A percentile compares a stretch with the other conserved stretches of the same genome.
Conservation (phyloP, 2,888 invertebrate species). For the Xylota sylvarum region DNA sequence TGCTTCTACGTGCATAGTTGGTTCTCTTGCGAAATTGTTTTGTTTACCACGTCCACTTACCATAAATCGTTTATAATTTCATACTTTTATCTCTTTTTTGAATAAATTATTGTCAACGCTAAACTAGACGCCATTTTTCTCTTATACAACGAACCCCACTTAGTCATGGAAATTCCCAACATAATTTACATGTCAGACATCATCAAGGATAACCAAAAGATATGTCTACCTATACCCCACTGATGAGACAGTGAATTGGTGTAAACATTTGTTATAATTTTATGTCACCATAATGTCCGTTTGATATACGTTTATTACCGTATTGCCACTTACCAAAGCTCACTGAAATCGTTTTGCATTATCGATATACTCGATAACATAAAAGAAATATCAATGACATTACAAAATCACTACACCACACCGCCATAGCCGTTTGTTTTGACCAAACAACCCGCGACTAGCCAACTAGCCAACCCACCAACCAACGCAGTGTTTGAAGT, state of each 20-base stretch:
- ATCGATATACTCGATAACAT: slow-evolving; percentile 36
- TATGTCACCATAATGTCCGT: slow-evolving; percentile 36
- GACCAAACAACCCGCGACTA: slow-evolving; percentile 13
- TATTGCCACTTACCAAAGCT: slow-evolving; percentile 42
- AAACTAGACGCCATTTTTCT: slow-evolving; percentile 21
- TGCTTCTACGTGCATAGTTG: not conserved
- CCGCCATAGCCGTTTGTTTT: slow-evolving; percentile 41
- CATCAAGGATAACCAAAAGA: slow-evolving; percentile 62
- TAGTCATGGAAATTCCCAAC: slow-evolving; percentile 57
- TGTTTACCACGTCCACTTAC: slow-evolving; percentile 27
- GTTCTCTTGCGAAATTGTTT: slow-evolving; percentile 42
- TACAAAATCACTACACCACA: slow-evolving; percentile 42
- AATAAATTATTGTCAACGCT: slow-evolving; percentile 48
- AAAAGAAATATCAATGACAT: slow-evolving; percentile 35
- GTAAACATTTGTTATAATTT: slow-evolving; percentile 27
- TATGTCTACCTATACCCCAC: slow-evolving; percentile 13
- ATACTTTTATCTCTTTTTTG: slow-evolving; percentile 59
- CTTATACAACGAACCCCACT: slow-evolving; percentile 54
- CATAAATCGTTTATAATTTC: slow-evolving; percentile 55
- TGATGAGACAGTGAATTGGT: not conserved
- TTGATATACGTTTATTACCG: slow-evolving; percentile 35
- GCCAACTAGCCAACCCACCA: slow-evolving; percentile 45
- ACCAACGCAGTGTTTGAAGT: slow-evolving; percentile 60
- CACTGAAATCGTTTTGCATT: slow-evolving; percentile 53
- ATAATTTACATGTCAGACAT: slow-evolving; percentile 38